phyloP scores from a whole-genome alignment of 2,797 vertebrate genomes.

The Telmatherina bonti region DNA sequence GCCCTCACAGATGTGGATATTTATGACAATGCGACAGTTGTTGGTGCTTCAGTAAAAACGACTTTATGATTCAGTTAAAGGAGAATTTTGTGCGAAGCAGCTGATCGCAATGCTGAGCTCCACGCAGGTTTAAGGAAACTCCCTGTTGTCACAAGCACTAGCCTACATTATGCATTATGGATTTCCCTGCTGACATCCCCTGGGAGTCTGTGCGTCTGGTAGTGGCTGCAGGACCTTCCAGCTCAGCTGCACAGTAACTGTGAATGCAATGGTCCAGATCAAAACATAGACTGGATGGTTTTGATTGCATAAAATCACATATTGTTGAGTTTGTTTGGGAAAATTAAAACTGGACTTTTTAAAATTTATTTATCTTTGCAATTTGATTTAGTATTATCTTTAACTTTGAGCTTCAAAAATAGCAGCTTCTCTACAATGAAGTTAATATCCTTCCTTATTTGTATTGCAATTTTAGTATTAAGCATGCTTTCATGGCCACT shows the following conservation, averaged over 20 bases:
- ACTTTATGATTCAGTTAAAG: constrained; percentile 8
- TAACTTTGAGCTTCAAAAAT: not conserved
- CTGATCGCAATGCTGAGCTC: constrained; percentile 10
- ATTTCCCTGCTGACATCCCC: constrained; percentile 47
- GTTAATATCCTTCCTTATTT: no score
- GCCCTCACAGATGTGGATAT: constrained; percentile 25
- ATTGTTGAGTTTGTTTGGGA: not conserved
- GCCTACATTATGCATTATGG: constrained; percentile 39
- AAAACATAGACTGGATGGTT: not conserved
- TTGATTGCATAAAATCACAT: not conserved
- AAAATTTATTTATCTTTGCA: not conserved
- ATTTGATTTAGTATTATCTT: not conserved
- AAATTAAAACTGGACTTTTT: not conserved
- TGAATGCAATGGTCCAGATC: constrained; percentile 14
- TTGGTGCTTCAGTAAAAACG: not conserved
- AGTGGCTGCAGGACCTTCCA: constrained; percentile 13
- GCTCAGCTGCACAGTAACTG: constrained; percentile 20
- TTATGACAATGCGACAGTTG: constrained; percentile 52
- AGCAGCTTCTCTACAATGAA: no score
- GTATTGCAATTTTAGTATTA: no score
- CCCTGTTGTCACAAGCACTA: constrained; percentile 32
- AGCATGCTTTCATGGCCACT: no score
- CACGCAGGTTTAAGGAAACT: constrained; percentile 32
- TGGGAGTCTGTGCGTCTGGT: constrained; percentile 29
- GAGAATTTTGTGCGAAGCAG: not conserved